Conservation (phyloP, 2,888 invertebrate species). For the Protonemura montana region DNA sequence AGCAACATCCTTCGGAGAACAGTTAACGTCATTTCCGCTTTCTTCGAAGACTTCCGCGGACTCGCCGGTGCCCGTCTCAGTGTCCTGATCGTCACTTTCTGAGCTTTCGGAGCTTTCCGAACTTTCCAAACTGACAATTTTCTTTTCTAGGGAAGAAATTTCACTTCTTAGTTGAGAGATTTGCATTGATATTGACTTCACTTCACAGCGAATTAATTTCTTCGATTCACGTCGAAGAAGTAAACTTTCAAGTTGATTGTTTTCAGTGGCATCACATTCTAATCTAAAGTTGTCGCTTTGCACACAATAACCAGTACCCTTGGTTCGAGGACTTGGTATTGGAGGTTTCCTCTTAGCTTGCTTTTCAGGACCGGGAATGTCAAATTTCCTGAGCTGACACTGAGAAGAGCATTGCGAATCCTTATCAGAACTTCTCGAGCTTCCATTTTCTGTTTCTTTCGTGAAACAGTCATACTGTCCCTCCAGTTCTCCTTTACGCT, state of each 20-base stretch:
- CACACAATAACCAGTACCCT: background rate
- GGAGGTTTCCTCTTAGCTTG: too few species aligned
- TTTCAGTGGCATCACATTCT: background rate
- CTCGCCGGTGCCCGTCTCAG: background rate
- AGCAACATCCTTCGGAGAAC: background rate
- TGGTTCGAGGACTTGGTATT: too few species aligned
- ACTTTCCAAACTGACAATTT: background rate
- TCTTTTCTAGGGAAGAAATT: background rate
- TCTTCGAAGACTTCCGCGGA: background rate
- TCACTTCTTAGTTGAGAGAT: background rate
- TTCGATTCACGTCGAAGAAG: background rate
- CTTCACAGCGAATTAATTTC: background rate
- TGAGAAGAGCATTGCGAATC: background rate
- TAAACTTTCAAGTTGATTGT: background rate
- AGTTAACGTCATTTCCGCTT: background rate
- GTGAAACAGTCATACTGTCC: background rate
- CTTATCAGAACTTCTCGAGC: background rate
- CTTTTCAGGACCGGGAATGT: background rate
- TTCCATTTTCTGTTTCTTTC: background rate
- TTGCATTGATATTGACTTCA: background rate
- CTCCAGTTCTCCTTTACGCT: background rate
- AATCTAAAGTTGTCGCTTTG: background rate
- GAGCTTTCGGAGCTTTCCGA: background rate
- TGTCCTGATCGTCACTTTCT: background rate
- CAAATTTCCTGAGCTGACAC: background rate